A percentile compares a stretch with the other conserved stretches of the same genome.
phyloP scores from a whole-genome alignment of 2,113 vertebrate genomes.

The Rhea americana region DNA sequence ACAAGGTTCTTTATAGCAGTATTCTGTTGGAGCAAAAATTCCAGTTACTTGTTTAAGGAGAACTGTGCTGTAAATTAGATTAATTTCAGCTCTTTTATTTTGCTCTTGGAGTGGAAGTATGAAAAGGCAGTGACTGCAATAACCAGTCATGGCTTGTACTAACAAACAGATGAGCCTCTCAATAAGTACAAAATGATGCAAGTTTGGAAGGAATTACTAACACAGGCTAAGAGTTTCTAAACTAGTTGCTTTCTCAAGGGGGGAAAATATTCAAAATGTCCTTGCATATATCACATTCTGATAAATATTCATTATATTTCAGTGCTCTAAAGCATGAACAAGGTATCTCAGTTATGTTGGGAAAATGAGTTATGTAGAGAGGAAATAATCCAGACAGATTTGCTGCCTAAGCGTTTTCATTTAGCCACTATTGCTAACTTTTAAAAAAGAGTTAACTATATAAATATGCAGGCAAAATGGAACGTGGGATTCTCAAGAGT shows the following conservation, averaged over 20 bases:
- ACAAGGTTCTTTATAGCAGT: background rate
- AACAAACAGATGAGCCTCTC: background rate
- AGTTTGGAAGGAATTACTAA: background rate
- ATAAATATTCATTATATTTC: slow-evolving; percentile 11
- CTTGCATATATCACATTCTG: background rate
- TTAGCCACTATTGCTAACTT: background rate
- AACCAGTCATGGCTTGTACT: background rate
- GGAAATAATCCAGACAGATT: background rate
- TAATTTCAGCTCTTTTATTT: slow-evolving; percentile 5
- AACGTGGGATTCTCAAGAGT: background rate
- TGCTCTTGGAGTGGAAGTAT: background rate
- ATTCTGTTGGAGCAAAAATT: background rate
- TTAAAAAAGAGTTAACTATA: background rate
- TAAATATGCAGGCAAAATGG: background rate
- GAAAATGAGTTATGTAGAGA: background rate
- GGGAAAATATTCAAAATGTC: background rate
- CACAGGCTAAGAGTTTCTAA: background rate
- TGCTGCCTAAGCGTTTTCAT: background rate
- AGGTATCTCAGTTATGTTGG: background rate
- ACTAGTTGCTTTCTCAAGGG: background rate
- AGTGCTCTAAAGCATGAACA: background rate
- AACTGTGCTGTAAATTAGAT: background rate
- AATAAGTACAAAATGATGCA: background rate
- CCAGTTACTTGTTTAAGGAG: background rate
- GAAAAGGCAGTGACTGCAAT: background rate